These are phyloP conservation scores for Poicephalus gulielmi DNA, from an alignment of 2,113 vertebrate species.

Conservation along the genomic window DNA sequence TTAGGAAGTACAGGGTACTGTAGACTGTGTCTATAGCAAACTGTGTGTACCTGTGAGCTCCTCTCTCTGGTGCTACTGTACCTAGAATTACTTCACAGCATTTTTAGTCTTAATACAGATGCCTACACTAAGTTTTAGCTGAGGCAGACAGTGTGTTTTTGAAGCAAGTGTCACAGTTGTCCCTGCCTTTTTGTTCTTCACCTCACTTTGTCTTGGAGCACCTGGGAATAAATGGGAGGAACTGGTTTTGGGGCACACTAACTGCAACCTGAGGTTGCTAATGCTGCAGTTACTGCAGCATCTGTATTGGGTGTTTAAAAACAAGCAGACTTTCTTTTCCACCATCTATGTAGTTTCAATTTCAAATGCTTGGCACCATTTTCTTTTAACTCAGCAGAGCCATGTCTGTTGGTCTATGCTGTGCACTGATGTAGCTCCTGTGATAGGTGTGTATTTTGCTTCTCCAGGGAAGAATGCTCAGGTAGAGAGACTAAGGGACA, in stretches of 20 bases:
- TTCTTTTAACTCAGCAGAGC: neutral
- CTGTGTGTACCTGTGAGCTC: accelerated
- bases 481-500: neutral
- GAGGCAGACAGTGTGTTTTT: neutral
- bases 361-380: neutral
- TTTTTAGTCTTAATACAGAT: neutral
- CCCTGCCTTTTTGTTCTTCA: neutral
- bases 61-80: neutral
- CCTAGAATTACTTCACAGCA: neutral
- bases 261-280: neutral
- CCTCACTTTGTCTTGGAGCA: neutral
- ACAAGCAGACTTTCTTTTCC: neutral
- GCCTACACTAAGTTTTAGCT: neutral
- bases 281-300: neutral
- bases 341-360: neutral
- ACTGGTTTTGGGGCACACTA: neutral
- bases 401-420: neutral
- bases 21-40: neutral
- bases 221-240: neutral
- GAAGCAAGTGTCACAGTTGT: neutral
- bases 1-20: neutral
- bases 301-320: neutral
- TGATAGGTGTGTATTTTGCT: neutral
- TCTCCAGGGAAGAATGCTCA: neutral
- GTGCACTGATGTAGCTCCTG: neutral